phyloP scores from a whole-genome alignment of 2,888 invertebrate species.

The Ptilodon capucinus region DNA sequence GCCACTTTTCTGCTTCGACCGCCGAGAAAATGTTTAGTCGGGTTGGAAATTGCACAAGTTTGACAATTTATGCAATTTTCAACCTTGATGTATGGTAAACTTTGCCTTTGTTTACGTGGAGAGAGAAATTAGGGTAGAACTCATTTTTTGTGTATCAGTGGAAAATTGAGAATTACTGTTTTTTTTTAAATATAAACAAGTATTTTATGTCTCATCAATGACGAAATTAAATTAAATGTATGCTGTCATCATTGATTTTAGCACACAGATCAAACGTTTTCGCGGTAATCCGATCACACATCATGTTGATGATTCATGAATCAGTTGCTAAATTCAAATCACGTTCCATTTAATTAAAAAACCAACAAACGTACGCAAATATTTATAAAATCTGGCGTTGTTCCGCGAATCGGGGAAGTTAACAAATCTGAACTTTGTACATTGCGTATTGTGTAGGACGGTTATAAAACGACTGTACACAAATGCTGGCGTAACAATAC shows the following conservation, averaged over 20 bases:
- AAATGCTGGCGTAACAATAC: neutral
- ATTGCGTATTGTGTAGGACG: neutral
- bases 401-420: neutral
- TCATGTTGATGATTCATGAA: too few relatives aligned
- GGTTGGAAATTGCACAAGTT: neutral
- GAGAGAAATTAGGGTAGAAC: too few relatives aligned
- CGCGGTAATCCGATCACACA: neutral
- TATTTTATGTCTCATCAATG: too few relatives aligned
- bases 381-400: neutral
- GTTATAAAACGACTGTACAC: neutral
- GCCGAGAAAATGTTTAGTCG: conserved; percentile 16
- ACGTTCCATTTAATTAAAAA: neutral
- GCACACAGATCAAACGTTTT: neutral
- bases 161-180: too few relatives aligned
- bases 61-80: neutral
- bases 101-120: neutral
- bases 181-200: too few relatives aligned
- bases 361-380: neutral
- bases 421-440: neutral
- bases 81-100: neutral
- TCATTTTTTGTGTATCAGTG: too few relatives aligned
- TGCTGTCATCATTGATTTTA: neutral
- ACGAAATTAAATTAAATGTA: too few relatives aligned
- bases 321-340: neutral
- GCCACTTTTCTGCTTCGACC: conserved; percentile 15